Conservation (phyloP, 2,888 invertebrate species). For the Cephus nigrinus region DNA sequence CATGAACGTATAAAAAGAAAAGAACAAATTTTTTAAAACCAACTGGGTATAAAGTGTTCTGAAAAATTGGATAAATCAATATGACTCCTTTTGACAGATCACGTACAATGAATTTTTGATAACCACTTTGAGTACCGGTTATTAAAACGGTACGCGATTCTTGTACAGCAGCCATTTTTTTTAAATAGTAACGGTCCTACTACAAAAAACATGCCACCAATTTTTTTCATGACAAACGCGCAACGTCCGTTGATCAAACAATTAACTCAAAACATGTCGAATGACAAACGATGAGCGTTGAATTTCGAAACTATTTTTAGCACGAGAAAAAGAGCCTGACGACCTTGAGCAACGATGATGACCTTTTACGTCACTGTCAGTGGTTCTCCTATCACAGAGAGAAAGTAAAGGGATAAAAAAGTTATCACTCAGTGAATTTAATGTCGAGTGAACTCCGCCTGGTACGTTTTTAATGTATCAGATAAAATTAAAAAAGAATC, state of each 20-base stretch:
- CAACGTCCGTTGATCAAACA: neutral
- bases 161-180: neutral
- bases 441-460: neutral
- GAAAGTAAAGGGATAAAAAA: neutral
- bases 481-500: neutral
- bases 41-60: rapidly evolving
- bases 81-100: neutral
- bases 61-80: neutral
- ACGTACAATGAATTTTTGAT: neutral
- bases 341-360: constrained; percentile 37
- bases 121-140: neutral
- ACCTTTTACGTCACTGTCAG: constrained; percentile 28
- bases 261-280: neutral
- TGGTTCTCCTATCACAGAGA: constrained; percentile 22
- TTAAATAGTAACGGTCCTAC: neutral
- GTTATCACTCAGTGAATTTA: neutral
- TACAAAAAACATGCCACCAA: neutral
- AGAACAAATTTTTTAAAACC: neutral
- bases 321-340: constrained; percentile 26
- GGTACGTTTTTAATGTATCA: neutral
- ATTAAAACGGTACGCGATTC: neutral
- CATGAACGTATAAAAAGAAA: neutral
- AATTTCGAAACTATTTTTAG: constrained; percentile 33
- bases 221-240: neutral
- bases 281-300: constrained; percentile 8